Percentiles rank a stretch among this genome's conserved stretches.
Conservation (phyloP, 37 sponge, comb jelly and placozoan species). For the Amphimedon queenslandica region DNA sequence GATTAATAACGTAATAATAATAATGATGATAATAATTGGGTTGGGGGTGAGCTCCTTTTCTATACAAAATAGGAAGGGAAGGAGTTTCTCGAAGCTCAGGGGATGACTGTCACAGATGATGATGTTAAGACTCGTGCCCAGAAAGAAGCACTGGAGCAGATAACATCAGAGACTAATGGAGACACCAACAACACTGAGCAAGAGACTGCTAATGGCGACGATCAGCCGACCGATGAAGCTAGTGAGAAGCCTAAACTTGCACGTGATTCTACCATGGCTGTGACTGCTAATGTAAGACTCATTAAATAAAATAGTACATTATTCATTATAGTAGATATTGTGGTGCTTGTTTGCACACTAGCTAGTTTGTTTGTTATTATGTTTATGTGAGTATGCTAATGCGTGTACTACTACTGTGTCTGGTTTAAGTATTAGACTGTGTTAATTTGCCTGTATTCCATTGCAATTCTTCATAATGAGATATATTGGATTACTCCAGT, state of each 20-base stretch:
- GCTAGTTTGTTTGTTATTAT: too few species aligned
- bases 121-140: conserved; percentile 69
- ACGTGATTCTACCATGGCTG: conserved; percentile 30
- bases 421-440: too few species aligned
- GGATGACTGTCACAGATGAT: conserved; percentile 50
- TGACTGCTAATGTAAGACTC: conserved; percentile 31
- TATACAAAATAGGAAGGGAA: conserved; percentile 42
- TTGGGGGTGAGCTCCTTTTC: background rate
- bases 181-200: background rate
- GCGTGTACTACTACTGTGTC: too few species aligned
- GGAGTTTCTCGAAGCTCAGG: conserved; percentile 43
- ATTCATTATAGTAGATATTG: too few species aligned
- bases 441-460: too few species aligned
- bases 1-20: too few species aligned
- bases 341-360: too few species aligned
- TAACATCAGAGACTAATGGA: conserved; percentile 2
- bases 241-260: conserved; percentile 14
- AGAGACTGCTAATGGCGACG: conserved; percentile 2
- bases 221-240: conserved; percentile 18
- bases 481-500: too few species aligned
- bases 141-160: conserved; percentile 59
- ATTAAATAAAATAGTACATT: too few species aligned
- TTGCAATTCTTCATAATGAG: too few species aligned
- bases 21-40: too few species aligned
- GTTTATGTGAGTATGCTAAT: too few species aligned